Conservation (phyloP, 2,113 vertebrate species). For the Siniperca chuatsi region DNA sequence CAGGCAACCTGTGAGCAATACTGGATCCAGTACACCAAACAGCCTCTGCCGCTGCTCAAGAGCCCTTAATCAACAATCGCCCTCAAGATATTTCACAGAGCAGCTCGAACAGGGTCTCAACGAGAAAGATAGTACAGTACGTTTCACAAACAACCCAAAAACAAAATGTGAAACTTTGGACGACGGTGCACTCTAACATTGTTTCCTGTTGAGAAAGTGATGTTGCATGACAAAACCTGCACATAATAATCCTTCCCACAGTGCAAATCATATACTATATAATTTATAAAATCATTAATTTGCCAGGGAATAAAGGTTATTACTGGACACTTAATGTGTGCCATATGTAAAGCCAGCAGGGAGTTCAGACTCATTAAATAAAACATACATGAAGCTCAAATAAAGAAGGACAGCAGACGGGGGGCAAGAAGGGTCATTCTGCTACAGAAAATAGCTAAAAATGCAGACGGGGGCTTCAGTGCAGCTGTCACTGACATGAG, state of each 20-base stretch:
- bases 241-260: not conserved
- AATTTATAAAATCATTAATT: not conserved
- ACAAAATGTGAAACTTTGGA: conserved; percentile 20
- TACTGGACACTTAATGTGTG: not conserved
- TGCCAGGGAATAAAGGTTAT: not conserved
- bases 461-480: conserved; percentile 42
- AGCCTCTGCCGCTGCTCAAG: conserved; percentile 37
- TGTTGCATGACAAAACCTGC: not conserved
- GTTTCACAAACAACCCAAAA: conserved; percentile 41
- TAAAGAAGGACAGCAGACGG: conserved; percentile 14
- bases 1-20: conserved; percentile 63
- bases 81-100: conserved; percentile 56
- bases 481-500: conserved; percentile 76
- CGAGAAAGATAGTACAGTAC: conserved; percentile 4
- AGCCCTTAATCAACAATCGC: conserved; percentile 67
- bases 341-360: conserved; percentile 14
- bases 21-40: conserved; percentile 37
- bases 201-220: conserved; percentile 3
- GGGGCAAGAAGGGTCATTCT: conserved; percentile 28
- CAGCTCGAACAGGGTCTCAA: conserved; percentile 30
- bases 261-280: not conserved
- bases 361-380: conserved; percentile 24
- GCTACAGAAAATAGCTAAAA: conserved; percentile 30
- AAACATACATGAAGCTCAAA: conserved; percentile 30
- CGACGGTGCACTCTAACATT: not conserved